These are phyloP conservation scores for Perca flavescens DNA, from an alignment of 2,113 vertebrate species.

Conservation along the genomic window DNA sequence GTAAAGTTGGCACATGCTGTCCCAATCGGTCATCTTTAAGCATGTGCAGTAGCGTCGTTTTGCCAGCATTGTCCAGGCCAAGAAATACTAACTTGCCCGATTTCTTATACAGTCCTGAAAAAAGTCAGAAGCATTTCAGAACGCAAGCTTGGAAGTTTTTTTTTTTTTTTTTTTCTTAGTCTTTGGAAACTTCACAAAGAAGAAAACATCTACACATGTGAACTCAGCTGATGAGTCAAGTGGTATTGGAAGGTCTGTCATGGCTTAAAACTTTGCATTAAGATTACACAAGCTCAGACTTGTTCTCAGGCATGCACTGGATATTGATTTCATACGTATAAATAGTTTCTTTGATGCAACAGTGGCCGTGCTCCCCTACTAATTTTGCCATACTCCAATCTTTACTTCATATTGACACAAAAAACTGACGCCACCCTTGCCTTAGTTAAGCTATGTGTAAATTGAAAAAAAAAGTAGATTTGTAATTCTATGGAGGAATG, in stretches of 20 bases:
- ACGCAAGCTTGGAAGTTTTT: background rate
- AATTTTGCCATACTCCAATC: background rate
- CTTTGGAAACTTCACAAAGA: background rate
- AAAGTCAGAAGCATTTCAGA: slow-evolving; percentile 46
- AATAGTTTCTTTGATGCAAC: background rate
- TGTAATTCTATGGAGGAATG: background rate
- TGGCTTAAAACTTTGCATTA: background rate
- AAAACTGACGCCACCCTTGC: background rate
- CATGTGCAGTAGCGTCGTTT: slow-evolving; percentile 98
- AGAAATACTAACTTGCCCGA: slow-evolving; percentile 98
- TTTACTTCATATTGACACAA: background rate
- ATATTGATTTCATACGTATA: slow-evolving; percentile 1
- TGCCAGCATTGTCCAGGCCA: slow-evolving; percentile 98
- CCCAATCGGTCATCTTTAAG: slow-evolving; percentile 99
- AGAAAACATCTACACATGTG: background rate
- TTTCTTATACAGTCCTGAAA: slow-evolving; percentile 97
- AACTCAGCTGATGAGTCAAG: background rate
- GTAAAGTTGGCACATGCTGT: slow-evolving; percentile 96
- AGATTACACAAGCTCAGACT: slow-evolving; percentile 7
- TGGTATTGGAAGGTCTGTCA: background rate
- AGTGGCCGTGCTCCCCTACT: background rate
- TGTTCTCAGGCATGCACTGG: background rate
- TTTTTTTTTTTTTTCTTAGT: background rate
- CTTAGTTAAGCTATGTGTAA: background rate
- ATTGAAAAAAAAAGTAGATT: background rate